Percentiles rank a stretch among this genome's conserved stretches.
These are phyloP conservation scores for Phrynocephalus vlangalii DNA, from an alignment of 2,797 vertebrate species.

Conservation along the genomic window DNA sequence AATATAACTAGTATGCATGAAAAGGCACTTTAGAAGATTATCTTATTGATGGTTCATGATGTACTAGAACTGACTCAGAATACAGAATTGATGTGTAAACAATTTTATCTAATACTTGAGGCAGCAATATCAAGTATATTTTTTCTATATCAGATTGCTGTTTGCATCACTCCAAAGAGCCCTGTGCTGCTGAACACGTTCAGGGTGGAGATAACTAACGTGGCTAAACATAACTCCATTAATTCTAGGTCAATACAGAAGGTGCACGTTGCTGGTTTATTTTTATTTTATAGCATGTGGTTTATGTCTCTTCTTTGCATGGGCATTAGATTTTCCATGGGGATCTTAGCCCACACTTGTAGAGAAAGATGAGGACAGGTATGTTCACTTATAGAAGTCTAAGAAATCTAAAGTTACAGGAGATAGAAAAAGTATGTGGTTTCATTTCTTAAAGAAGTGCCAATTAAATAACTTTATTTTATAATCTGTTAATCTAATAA, in stretches of 20 bases:
- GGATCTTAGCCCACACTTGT: neutral
- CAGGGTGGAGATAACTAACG: neutral
- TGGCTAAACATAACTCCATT: neutral
- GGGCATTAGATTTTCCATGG: neutral
- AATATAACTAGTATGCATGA: neutral
- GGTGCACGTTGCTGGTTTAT: neutral
- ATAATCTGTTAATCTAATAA: neutral
- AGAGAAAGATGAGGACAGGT: neutral
- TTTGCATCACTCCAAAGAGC: neutral
- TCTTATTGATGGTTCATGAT: neutral
- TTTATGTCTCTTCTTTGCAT: neutral
- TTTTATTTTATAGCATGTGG: neutral
- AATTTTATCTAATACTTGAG: neutral
- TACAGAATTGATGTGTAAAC: neutral
- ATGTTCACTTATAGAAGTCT: neutral
- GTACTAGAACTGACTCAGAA: neutral
- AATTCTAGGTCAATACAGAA: neutral
- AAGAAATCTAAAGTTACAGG: neutral
- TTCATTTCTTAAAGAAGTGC: neutral
- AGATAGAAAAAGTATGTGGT: neutral
- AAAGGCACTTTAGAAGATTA: neutral
- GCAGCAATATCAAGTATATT: neutral
- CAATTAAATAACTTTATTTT: constrained; percentile 29
- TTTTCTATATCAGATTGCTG: neutral
- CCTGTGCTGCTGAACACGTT: neutral